phyloP scores from a whole-genome alignment of 2,113 vertebrate genomes.

The Acanthochromis polyacanthus region DNA sequence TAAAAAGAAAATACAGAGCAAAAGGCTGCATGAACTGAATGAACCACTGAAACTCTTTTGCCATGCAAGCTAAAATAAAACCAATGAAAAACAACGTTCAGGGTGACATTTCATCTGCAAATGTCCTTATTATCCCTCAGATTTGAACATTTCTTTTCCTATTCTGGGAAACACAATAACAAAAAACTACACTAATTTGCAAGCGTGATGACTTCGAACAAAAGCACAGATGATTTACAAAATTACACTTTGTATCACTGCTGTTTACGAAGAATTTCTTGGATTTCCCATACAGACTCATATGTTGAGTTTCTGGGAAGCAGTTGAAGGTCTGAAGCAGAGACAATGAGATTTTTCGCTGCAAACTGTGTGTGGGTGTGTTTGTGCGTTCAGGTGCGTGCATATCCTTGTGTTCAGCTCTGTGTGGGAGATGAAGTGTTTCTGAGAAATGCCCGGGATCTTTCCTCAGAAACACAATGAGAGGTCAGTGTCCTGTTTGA shows the following conservation, averaged over 20 bases:
- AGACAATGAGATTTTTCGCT: not conserved
- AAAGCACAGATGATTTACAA: not conserved
- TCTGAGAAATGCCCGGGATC: constrained; percentile 47
- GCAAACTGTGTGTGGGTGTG: not conserved
- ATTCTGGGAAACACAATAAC: not conserved
- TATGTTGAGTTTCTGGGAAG: constrained; percentile 45
- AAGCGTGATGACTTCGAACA: not conserved
- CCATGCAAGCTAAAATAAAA: constrained; percentile 1
- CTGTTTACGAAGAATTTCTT: not conserved
- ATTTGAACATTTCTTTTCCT: not conserved
- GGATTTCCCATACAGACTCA: not conserved
- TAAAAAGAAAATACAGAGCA: too few species aligned
- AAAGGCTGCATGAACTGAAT: too few species aligned
- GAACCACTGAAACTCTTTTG: too few species aligned
- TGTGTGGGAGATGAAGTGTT: constrained; percentile 39
- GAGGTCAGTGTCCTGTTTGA: not conserved
- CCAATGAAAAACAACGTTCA: not conserved
- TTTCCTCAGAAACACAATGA: constrained; percentile 52
- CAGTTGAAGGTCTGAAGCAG: not conserved
- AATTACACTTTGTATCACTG: not conserved
- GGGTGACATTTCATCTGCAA: not conserved
- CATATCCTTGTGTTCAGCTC: not conserved
- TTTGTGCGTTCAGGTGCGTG: not conserved
- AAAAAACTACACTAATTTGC: not conserved
- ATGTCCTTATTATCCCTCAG: not conserved